Percentiles rank a stretch among this genome's conserved stretches.
Conservation (phyloP, 2,888 invertebrate genomes). For the Lepidocyrtoides sp. region DNA sequence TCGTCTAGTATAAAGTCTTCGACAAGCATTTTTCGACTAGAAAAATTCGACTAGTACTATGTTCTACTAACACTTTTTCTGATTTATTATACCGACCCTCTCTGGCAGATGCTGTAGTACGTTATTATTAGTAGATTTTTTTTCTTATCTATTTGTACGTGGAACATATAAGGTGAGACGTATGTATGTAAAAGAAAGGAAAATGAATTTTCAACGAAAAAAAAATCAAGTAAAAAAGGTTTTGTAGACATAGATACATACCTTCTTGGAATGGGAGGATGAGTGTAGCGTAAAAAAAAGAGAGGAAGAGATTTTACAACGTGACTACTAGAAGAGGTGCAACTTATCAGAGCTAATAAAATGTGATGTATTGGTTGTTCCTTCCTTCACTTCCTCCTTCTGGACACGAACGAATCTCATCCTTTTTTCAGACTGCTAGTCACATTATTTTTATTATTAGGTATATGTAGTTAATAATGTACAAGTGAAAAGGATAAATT, state of each 20-base stretch:
- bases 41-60: too few relatives aligned
- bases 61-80: too few relatives aligned
- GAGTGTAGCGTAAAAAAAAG: neutral
- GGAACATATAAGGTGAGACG: neutral
- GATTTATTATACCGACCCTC: too few relatives aligned
- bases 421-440: conserved; percentile 1
- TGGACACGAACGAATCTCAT: conserved; percentile 22
- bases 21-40: too few relatives aligned
- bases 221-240: conserved; percentile 6
- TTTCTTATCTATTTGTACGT: neutral
- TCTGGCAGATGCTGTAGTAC: conserved; percentile 36
- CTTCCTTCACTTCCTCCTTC: conserved; percentile 3
- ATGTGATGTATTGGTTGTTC: conserved; percentile 47
- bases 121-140: conserved; percentile 15
- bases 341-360: conserved; percentile 36
- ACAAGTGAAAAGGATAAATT: neutral
- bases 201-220: conserved; percentile 59
- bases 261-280: too few relatives aligned
- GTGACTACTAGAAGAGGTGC: neutral
- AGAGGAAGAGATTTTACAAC: conserved; percentile 53
- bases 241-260: too few relatives aligned
- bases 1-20: too few relatives aligned
- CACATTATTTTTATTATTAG: conserved; percentile 18
- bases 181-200: neutral
- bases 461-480: conserved; percentile 33